Conservation (phyloP, 30 jellyfish, hydroid and myxozoan genomes). For the Aurelia aurita region DNA sequence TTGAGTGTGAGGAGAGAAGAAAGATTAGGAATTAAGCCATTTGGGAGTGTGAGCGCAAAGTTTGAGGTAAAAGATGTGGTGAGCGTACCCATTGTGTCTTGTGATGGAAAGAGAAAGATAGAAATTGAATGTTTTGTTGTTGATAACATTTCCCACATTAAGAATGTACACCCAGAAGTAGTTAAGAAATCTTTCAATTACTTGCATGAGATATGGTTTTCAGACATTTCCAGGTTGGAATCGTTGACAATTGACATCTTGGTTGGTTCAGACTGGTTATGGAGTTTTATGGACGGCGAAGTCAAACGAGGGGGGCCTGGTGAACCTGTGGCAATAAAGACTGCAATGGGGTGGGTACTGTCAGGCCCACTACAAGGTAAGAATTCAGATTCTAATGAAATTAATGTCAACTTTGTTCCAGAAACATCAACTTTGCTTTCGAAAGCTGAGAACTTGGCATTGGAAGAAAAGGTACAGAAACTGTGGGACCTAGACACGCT, state of each 20-base stretch:
- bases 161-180: slow-evolving; percentile 5
- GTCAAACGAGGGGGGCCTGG: slow-evolving; percentile 24
- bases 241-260: neutral
- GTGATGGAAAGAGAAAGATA: slow-evolving; percentile 15
- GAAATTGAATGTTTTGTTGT: slow-evolving; percentile 25
- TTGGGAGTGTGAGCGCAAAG: slow-evolving; percentile 1
- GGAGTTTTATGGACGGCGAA: slow-evolving; percentile 28
- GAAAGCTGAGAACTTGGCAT: slow-evolving; percentile 15
- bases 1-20: slow-evolving; percentile 5
- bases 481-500: slow-evolving; percentile 47
- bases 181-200: slow-evolving; percentile 2
- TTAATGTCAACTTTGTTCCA: slow-evolving; percentile 15
- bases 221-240: slow-evolving; percentile 25
- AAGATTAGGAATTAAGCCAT: slow-evolving; percentile 2
- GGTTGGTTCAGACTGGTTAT: slow-evolving; percentile 17
- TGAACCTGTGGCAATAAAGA: slow-evolving; percentile 37
- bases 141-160: neutral
- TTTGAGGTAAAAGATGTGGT: neutral
- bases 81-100: slow-evolving; percentile 8
- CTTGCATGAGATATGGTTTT: slow-evolving; percentile 22
- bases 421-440: slow-evolving; percentile 1
- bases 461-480: slow-evolving; percentile 28
- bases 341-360: slow-evolving; percentile 30
- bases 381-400: slow-evolving; percentile 9
- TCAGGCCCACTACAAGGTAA: slow-evolving; percentile 28